Evolutionary conservation across 2,113 vertebrate genomes (phyloP).

Genomic region (Trinectes maculatus): DNA sequence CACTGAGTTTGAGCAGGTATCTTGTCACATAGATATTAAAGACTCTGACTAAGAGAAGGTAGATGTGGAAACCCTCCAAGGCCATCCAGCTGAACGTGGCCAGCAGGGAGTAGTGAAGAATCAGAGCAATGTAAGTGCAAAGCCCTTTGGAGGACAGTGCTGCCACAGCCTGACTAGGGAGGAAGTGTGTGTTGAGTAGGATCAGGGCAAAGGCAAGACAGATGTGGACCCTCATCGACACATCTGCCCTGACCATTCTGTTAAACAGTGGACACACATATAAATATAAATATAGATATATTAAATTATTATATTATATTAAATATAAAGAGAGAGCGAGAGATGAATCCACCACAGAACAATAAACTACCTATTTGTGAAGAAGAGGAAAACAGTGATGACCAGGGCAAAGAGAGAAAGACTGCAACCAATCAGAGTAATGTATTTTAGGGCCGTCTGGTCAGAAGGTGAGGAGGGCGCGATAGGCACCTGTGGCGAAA

Average conservation of each 20-base stretch:
- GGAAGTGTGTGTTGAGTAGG: conserved; percentile 68
- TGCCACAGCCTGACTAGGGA: conserved; percentile 31
- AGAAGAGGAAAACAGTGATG: conserved; percentile 51
- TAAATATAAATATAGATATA: too few species aligned
- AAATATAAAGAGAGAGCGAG: not conserved
- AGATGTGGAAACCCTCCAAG: conserved; percentile 79
- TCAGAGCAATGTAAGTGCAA: conserved; percentile 53
- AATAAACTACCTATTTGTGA: conserved; percentile 35
- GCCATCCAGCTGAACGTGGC: conserved; percentile 77
- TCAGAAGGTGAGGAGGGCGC: accelerated
- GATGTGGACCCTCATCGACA: conserved; percentile 67
- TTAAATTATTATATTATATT: too few species aligned
- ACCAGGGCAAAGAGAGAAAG: conserved; percentile 50
- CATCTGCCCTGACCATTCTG: conserved; percentile 48
- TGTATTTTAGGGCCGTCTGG: conserved; percentile 17
- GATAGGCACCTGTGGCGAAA: conserved; percentile 27
- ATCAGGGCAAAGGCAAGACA: conserved; percentile 62
- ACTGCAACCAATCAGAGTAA: conserved; percentile 50
- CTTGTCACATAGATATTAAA: conserved; percentile 79
- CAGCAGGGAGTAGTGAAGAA: conserved; percentile 73
- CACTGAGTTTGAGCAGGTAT: conserved; percentile 76
- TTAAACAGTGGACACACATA: not conserved
- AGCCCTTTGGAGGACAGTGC: not conserved
- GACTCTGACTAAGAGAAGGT: conserved; percentile 74
- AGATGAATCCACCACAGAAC: not conserved